Conservation (phyloP, 2,113 vertebrate genomes). For the Macrotis lagotis region DNA sequence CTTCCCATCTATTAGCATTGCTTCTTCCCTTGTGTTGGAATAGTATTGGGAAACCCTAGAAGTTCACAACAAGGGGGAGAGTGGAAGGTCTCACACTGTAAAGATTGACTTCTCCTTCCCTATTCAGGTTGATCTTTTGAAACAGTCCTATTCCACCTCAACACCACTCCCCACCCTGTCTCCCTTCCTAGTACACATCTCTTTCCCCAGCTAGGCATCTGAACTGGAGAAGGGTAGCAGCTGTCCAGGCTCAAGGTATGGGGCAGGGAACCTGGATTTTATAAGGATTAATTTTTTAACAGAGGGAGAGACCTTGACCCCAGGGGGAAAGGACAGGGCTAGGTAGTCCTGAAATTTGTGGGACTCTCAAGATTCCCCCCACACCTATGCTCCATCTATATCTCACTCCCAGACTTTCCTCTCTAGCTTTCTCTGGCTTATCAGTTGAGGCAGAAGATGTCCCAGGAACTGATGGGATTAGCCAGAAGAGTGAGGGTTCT, state of each 20-base stretch:
- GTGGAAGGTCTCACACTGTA: not conserved
- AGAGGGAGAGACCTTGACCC: not conserved
- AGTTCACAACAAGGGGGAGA: not conserved
- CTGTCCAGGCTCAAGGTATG: not conserved
- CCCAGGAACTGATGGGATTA: not conserved
- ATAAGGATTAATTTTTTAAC: not conserved
- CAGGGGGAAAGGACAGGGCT: too few relatives aligned
- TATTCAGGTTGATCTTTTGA: not conserved
- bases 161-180: not conserved
- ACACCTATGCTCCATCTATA: not conserved
- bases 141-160: not conserved
- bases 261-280: not conserved
- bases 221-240: not conserved
- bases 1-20: not conserved
- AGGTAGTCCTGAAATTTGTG: not conserved
- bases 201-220: not conserved
- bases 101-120: not conserved
- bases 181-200: not conserved
- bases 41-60: conserved; percentile 2
- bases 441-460: not conserved
- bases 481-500: not conserved
- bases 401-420: not conserved
- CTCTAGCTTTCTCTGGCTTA: not conserved
- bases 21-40: not conserved
- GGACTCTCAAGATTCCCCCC: not conserved